Conservation (phyloP, 2,888 invertebrate species). For the Pemphredon lugubris region DNA sequence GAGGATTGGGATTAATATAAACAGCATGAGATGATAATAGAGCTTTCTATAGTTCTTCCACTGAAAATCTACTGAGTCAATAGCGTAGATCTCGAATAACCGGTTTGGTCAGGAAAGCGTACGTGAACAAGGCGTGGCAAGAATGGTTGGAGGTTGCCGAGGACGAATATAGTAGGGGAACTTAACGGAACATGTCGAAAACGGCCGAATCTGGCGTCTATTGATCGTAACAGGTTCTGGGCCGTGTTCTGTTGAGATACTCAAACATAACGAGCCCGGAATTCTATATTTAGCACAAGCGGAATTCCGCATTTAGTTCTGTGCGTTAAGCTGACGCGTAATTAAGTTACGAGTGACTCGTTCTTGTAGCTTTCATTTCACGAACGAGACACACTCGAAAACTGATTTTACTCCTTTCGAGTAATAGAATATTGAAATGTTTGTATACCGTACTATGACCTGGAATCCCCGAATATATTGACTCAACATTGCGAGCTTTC, state of each 20-base stretch:
- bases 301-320: conserved; percentile 4
- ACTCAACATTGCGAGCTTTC: no score
- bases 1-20: background rate
- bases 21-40: background rate
- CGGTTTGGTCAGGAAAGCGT: conserved; percentile 51
- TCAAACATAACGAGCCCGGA: conserved; percentile 36
- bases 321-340: no score
- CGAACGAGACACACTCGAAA: no score
- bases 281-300: conserved; percentile 46
- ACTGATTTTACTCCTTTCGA: no score
- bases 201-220: conserved; percentile 72
- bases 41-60: conserved; percentile 13
- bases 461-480: no score
- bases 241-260: conserved; percentile 39
- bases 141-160: conserved; percentile 69
- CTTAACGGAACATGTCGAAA: conserved; percentile 76
- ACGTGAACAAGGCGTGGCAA: conserved; percentile 62
- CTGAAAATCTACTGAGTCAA: conserved; percentile 27
- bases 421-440: no score
- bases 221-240: conserved; percentile 68
- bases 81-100: conserved; percentile 41
- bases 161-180: conserved; percentile 72
- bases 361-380: no score
- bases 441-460: no score
- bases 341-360: no score